phyloP scores from a whole-genome alignment of 1,140 invertebrate genomes.

The Cyrtorhinus lividipennis region DNA sequence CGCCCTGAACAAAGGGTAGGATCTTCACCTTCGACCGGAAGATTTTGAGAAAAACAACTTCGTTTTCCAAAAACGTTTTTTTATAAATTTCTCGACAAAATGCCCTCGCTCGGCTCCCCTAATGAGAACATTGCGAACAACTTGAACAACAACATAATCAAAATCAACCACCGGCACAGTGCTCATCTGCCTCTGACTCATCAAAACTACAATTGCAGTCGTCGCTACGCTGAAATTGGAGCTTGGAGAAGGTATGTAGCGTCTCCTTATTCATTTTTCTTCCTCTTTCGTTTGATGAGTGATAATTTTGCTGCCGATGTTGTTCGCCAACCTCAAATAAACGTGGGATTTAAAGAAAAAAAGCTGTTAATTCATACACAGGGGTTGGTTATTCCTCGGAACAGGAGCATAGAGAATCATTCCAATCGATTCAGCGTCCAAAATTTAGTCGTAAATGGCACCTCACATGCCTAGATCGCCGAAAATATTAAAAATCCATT shows the following conservation, averaged over 20 bases:
- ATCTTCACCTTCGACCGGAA: background rate
- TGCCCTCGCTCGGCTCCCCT: constrained; percentile 16
- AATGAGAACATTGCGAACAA: constrained; percentile 14
- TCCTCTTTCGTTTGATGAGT: too few species aligned
- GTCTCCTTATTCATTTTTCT: background rate
- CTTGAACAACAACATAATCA: constrained; percentile 19
- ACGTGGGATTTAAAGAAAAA: too few species aligned
- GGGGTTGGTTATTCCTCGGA: too few species aligned
- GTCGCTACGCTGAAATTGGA: constrained; percentile 21
- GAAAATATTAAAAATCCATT: too few species aligned
- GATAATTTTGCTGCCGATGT: too few species aligned
- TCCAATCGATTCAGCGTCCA: too few species aligned
- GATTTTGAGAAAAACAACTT: background rate
- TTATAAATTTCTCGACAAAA: background rate
- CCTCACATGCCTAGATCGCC: too few species aligned
- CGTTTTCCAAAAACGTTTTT: background rate
- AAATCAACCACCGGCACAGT: constrained; percentile 15
- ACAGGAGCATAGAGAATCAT: too few species aligned
- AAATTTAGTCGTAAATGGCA: too few species aligned
- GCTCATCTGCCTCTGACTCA: constrained; percentile 15
- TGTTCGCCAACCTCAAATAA: too few species aligned
- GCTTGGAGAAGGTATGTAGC: constrained; percentile 19
- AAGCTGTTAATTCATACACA: too few species aligned
- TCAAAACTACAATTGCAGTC: constrained; percentile 22
- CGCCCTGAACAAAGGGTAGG: background rate